A percentile compares a stretch with the other conserved stretches of the same genome.
Conservation (phyloP, 1,140 invertebrate genomes). For the Halesus radiatus region DNA sequence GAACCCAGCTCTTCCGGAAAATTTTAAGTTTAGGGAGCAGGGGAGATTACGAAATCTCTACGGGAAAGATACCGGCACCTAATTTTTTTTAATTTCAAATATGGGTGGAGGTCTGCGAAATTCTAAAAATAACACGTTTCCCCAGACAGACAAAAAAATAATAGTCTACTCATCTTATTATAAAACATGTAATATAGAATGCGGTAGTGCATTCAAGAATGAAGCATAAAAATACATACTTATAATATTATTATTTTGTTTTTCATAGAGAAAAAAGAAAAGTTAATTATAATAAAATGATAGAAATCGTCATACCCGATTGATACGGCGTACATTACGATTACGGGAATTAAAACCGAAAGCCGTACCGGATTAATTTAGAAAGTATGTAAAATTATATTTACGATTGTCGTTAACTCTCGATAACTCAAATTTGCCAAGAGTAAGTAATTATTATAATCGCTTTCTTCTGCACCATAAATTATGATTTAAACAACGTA, state of each 20-base stretch:
- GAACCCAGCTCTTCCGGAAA: too few species aligned
- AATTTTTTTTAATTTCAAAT: too few species aligned
- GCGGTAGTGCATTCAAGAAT: background rate
- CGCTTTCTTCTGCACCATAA: slow-evolving; percentile 9
- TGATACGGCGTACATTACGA: background rate
- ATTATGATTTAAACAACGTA: slow-evolving; percentile 12
- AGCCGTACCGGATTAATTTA: slow-evolving; percentile 1
- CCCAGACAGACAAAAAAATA: too few species aligned
- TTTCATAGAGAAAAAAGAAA: background rate
- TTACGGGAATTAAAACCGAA: background rate
- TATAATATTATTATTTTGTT: background rate
- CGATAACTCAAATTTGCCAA: background rate
- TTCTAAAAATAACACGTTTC: too few species aligned
- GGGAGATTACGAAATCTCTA: too few species aligned
- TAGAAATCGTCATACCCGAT: too few species aligned
- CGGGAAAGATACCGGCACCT: too few species aligned
- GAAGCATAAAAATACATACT: background rate
- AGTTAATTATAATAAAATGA: background rate
- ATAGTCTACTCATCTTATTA: too few species aligned
- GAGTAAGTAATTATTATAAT: slow-evolving; percentile 10
- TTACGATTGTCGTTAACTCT: background rate
- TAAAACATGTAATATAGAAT: too few species aligned
- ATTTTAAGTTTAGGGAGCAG: too few species aligned
- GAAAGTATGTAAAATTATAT: slow-evolving; percentile 1
- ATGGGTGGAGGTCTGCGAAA: too few species aligned